phyloP scores from a whole-genome alignment of 2,797 vertebrate species.

The Pelobates cultripes region DNA sequence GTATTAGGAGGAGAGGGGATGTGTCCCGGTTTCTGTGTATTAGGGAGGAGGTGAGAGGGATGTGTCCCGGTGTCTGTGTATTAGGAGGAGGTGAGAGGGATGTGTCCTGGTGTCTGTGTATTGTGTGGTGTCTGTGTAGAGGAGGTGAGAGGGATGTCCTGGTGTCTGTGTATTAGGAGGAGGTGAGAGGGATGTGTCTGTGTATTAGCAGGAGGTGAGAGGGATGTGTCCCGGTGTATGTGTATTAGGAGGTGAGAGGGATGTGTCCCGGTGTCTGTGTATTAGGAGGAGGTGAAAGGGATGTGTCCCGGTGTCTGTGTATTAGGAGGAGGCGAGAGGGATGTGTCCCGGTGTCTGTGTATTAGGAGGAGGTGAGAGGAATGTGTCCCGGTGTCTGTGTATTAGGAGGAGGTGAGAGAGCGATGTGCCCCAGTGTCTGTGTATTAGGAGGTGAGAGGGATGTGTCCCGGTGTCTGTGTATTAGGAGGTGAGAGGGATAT shows the following conservation, averaged over 20 bases:
- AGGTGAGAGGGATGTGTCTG: no score
- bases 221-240: not conserved
- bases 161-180: not conserved
- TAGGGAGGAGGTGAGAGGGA: not conserved
- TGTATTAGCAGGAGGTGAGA: not conserved
- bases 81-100: not conserved
- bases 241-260: not conserved
- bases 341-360: no score
- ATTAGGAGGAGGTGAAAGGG: not conserved
- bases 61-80: conserved; percentile 2
- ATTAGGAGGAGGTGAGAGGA: not conserved
- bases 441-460: not conserved
- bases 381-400: not conserved
- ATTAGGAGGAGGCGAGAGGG: not conserved
- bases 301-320: not conserved
- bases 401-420: not conserved
- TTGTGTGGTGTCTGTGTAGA: not conserved
- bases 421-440: not conserved
- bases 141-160: not conserved
- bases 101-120: not conserved
- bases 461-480: no score
- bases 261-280: not conserved
- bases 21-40: conserved; percentile 2
- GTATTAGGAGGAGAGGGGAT: not conserved
- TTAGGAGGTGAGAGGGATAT: not conserved